A percentile compares a stretch with the other conserved stretches of the same genome.
phyloP scores from a whole-genome alignment of 2,113 vertebrate species.

The Oncorhynchus kisutch region DNA sequence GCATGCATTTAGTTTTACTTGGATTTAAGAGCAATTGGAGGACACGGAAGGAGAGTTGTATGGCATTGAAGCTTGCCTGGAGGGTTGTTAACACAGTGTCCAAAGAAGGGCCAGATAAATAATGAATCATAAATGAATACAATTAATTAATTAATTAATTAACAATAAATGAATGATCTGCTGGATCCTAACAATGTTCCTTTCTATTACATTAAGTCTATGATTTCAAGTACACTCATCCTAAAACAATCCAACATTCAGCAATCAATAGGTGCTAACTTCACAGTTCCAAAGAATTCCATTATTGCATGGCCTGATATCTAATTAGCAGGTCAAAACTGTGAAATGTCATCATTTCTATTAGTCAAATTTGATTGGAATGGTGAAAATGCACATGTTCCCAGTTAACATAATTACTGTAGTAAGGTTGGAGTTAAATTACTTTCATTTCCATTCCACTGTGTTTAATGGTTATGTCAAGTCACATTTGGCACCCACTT shows the following conservation, averaged over 20 bases:
- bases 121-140: too few species aligned
- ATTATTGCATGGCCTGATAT: background rate
- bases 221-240: too few species aligned
- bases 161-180: background rate
- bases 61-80: too few species aligned
- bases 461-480: constrained; percentile 37
- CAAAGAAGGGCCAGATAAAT: too few species aligned
- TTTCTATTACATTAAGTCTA: too few species aligned
- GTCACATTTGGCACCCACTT: constrained; percentile 48
- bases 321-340: background rate
- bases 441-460: constrained; percentile 24
- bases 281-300: background rate
- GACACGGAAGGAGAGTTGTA: too few species aligned
- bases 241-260: background rate
- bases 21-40: too few species aligned
- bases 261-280: background rate
- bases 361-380: constrained; percentile 31
- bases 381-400: constrained; percentile 38
- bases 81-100: too few species aligned
- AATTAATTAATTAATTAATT: too few species aligned
- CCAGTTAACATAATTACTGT: constrained; percentile 21
- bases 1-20: too few species aligned
- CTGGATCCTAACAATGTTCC: background rate
- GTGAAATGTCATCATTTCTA: background rate
- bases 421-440: constrained; percentile 28